Evolutionary conservation across 2,113 vertebrate genomes (phyloP), one percentile per base, ranked within the genome.

Genomic region (Dicerorhinus sumatrensis): DNA sequence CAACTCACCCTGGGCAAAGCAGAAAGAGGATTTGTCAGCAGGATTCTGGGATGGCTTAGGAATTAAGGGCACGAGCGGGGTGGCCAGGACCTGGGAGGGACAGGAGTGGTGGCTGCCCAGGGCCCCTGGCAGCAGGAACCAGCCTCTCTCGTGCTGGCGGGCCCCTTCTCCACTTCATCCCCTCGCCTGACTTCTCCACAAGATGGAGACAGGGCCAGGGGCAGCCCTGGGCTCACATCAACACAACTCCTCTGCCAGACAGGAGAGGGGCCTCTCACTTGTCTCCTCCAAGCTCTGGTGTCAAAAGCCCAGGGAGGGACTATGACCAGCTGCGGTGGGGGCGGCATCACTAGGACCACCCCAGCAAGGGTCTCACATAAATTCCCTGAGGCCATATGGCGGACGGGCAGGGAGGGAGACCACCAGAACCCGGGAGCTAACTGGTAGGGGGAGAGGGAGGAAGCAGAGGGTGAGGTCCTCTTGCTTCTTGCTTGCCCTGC

Each of bases 401-500:
- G 33, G 13, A n/a, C 51, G 39, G 39, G 54, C 13, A 5, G 20
- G 31, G 54, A 33, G 51, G 13, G 51, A 72, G 46, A 25, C 54
- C 27, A 18, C 51, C 60, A 76, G 48, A 46, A 67, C 13, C 4
- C 1, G 11, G 65, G n/a, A 6, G 23, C 31, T 87, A 70, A n/a
- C 11, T 8, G 16, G 12, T 8, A 10, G 6, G 33, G 25, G 8
- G 5, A n/a, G 1, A 8, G 54, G 10, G 8, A 0, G 5, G 51
- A 33, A 56, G 67, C 18, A 42, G 33, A 69, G 54, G 31, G 21
- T 11, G 83, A 46, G 39, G 8, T 23, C 6, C 46, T 89, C 36
- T 42, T 51, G 31, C 46, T 76, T 73, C 39, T 84, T 56, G 39
- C 58, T 84, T 31, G 27, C n/a, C 23, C 5, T 39, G 11, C 48